phyloP scores from a whole-genome alignment of 2,888 invertebrate genomes.

The Sussaba pulchella region DNA sequence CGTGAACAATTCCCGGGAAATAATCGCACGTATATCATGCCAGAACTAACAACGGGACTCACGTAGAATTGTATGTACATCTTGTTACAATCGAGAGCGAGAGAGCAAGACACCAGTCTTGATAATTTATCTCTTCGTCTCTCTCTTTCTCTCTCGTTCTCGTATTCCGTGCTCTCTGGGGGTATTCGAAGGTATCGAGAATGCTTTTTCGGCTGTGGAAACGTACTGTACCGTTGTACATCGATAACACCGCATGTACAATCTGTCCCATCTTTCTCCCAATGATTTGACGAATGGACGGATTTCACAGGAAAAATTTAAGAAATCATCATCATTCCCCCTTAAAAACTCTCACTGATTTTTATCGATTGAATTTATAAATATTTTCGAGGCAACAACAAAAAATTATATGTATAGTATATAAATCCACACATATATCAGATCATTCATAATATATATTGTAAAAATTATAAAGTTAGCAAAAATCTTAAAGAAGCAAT shows the following conservation, averaged over 20 bases:
- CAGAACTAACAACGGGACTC: constrained; percentile 57
- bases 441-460: no score
- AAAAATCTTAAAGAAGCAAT: no score
- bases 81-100: constrained; percentile 53
- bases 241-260: constrained; percentile 53
- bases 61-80: constrained; percentile 60
- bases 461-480: no score
- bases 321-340: no score
- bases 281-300: no score
- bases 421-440: no score
- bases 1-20: constrained; percentile 36
- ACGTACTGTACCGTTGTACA: constrained; percentile 56
- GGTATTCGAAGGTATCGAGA: constrained; percentile 66
- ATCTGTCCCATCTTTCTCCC: constrained; percentile 21
- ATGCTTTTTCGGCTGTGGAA: constrained; percentile 55
- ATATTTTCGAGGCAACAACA: no score
- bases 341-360: no score
- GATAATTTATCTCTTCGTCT: constrained; percentile 26
- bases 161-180: constrained; percentile 69
- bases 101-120: constrained; percentile 11
- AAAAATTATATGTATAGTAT: no score
- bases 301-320: no score
- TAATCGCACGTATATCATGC: constrained; percentile 60
- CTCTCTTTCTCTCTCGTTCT: constrained; percentile 46
- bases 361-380: no score